Evolutionary conservation across 2,113 vertebrate species (phyloP).

Genomic region (Eurypyga helias): DNA sequence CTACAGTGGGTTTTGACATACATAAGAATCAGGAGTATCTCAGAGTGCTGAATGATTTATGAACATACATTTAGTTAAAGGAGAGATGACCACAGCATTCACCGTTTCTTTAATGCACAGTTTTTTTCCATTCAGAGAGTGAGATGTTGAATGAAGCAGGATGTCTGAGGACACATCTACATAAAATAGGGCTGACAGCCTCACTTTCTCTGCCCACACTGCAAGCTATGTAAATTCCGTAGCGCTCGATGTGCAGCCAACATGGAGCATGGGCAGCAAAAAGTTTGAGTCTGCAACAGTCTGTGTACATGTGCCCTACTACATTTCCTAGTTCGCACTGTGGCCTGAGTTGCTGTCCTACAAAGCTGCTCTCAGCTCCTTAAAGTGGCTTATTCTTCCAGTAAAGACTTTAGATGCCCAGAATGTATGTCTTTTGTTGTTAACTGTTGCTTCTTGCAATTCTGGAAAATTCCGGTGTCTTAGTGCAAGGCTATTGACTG

Average conservation of each 20-base stretch:
- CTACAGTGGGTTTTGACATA: not conserved
- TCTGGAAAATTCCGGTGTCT: not conserved
- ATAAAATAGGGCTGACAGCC: not conserved
- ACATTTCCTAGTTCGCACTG: accelerated
- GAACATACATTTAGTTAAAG: not conserved
- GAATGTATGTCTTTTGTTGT: not conserved
- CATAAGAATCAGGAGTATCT: not conserved
- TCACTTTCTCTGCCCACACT: not conserved
- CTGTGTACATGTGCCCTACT: not conserved
- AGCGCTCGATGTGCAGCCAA: not conserved
- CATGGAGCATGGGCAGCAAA: not conserved
- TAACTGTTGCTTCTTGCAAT: not conserved
- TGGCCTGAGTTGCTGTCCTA: not conserved
- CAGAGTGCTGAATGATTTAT: not conserved
- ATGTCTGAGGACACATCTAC: not conserved
- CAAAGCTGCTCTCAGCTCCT: not conserved
- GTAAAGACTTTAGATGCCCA: not conserved
- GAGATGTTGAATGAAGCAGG: not conserved
- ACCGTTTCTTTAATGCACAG: not conserved
- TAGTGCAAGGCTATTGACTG: not conserved
- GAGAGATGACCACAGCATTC: not conserved
- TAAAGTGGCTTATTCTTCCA: not conserved
- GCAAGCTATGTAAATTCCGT: not conserved
- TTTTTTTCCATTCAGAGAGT: not conserved
- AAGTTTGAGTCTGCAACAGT: not conserved